These are phyloP conservation scores for Nanorana parkeri DNA, from an alignment of 2,113 vertebrate genomes.

Conservation along the genomic window DNA sequence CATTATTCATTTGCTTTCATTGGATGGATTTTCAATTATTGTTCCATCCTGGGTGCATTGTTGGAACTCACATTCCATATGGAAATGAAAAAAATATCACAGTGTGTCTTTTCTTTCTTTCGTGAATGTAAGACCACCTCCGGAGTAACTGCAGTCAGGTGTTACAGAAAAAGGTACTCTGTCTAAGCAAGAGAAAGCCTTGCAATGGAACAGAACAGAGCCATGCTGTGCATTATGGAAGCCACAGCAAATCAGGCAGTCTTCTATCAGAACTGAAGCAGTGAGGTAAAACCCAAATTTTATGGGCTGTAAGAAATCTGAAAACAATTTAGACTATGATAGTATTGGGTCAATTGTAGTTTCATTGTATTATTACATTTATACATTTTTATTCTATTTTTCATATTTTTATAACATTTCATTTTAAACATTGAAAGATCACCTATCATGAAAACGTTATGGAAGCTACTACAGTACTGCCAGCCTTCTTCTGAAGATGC, in stretches of 20 bases:
- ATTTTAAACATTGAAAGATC: too few relatives aligned
- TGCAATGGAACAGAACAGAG: not conserved
- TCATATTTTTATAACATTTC: too few relatives aligned
- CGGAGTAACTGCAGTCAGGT: conserved; percentile 24
- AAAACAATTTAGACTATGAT: too few relatives aligned
- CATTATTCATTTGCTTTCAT: conserved; percentile 10
- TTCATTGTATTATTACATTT: too few relatives aligned
- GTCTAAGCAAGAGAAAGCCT: conserved; percentile 10
- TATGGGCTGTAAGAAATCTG: not conserved
- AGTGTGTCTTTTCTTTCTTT: conserved; percentile 16
- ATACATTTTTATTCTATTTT: too few relatives aligned
- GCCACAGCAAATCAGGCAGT: not conserved
- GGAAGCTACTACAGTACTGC: too few relatives aligned
- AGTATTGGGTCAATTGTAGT: too few relatives aligned
- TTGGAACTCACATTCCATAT: conserved; percentile 20
- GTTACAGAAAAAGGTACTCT: conserved; percentile 20
- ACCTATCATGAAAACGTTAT: too few relatives aligned
- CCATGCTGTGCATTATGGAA: conserved; percentile 4
- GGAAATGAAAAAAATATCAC: conserved; percentile 28
- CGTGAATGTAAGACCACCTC: conserved; percentile 29
- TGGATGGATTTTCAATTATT: conserved; percentile 34
- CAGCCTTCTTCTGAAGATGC: too few relatives aligned
- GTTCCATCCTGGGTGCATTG: conserved; percentile 19
- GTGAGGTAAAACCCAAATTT: not conserved
- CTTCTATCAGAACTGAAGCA: not conserved